A percentile compares a stretch with the other conserved stretches of the same genome.
Conservation (phyloP, 2,797 vertebrate genomes). For the Diplodus puntazzo region DNA sequence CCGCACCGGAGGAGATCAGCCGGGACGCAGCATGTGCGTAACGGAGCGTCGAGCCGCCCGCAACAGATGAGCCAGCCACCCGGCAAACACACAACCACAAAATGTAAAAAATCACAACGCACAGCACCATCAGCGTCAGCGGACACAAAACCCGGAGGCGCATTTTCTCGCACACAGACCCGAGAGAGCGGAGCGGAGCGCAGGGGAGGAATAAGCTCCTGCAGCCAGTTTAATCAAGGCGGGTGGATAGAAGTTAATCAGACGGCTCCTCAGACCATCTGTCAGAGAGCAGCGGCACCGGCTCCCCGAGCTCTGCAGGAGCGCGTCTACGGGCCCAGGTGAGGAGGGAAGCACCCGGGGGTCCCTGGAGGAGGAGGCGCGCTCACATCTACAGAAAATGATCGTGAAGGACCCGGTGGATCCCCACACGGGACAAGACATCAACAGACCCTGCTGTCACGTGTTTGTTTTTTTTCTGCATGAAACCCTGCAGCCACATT, state of each 20-base stretch:
- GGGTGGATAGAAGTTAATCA: conserved; percentile 71
- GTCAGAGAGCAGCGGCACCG: conserved; percentile 45
- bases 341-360: background rate
- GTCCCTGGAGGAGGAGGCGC: background rate
- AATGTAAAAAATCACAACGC: background rate
- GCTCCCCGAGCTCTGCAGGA: background rate
- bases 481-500: conserved; percentile 5
- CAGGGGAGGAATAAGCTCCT: conserved; percentile 48
- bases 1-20: conserved; percentile 29
- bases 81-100: background rate
- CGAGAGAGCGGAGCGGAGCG: background rate
- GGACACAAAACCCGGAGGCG: background rate
- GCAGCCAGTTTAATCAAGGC: conserved; percentile 61
- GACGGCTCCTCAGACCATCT: conserved; percentile 73
- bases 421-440: conserved; percentile 26
- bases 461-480: background rate
- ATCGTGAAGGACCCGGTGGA: background rate
- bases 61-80: conserved; percentile 2
- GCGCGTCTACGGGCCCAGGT: background rate
- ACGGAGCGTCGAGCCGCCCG: conserved; percentile 11
- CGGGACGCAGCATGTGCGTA: conserved; percentile 40
- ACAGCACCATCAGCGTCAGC: background rate
- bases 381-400: too few relatives aligned
- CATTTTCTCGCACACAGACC: conserved; percentile 1
- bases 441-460: background rate